Percentiles rank a stretch among this genome's conserved stretches.
Conservation (phyloP, 2,113 vertebrate genomes). For the Stictonetta naevosa region DNA sequence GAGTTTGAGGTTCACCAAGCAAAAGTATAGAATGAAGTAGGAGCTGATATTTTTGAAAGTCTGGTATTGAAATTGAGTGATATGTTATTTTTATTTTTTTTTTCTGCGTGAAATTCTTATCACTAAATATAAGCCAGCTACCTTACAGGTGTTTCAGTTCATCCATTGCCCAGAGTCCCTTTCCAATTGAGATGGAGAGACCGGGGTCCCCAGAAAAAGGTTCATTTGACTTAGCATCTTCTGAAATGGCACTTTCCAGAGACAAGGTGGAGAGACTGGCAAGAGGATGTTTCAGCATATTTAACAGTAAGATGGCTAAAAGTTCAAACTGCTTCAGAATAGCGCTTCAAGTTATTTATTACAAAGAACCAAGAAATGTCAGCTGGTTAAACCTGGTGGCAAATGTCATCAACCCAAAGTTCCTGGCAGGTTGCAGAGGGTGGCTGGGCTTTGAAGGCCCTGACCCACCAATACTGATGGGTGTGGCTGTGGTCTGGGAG, state of each 20-base stretch:
- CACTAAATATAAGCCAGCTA: background rate
- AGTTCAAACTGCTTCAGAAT: background rate
- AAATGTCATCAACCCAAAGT: background rate
- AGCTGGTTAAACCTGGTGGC: background rate
- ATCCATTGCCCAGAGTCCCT: background rate
- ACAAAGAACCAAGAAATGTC: background rate
- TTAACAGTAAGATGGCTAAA: background rate
- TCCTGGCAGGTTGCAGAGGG: background rate
- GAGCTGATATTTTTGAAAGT: background rate
- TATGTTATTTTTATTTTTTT: background rate
- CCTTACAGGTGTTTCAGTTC: background rate
- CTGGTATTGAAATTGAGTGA: background rate
- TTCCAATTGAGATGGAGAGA: background rate
- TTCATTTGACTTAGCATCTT: background rate
- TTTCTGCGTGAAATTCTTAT: background rate
- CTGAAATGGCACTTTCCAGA: background rate
- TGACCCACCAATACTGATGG: accelerated
- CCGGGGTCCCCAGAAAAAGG: background rate
- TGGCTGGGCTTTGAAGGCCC: background rate
- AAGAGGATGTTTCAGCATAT: background rate
- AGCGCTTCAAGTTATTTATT: background rate
- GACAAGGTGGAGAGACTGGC: background rate
- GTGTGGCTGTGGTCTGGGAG: background rate
- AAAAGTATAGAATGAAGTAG: background rate
- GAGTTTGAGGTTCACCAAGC: background rate